Evolutionary conservation across 2,797 vertebrate genomes (phyloP), one percentile per base, ranked within the genome.

Genomic region (Luscinia megarhynchos): DNA sequence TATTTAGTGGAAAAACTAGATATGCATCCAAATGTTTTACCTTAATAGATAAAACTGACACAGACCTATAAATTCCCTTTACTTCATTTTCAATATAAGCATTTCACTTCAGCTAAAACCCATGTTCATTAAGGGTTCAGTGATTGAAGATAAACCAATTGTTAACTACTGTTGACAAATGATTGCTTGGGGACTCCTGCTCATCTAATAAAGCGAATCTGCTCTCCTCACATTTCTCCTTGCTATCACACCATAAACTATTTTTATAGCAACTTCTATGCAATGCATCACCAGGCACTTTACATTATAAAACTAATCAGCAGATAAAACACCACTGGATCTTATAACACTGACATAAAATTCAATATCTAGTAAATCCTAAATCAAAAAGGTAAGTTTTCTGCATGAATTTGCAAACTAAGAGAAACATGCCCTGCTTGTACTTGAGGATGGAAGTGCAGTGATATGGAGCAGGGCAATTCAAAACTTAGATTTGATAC

Each of bases 251-350:
- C 48, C 73, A 93, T 96, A 96, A 97, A 96, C 78, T 41, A 95
- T 66, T 94, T 96, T 96, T 93, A 97, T 84, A 93, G 90, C 79
- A 82, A 53, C 85, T 84, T 62, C 85, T 54, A 34, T 23, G 73
- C 85, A 91, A 87, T 87, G 72, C 90, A 84, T 95, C 87, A 92
- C 36, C 36, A 59, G 67, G 88, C 84, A 91, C 84, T 95, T 89
- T 92, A 94, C 81, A 89, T 88, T 92, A 68, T 85, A 96, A 83
- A 88, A 95, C 77, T 96, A 95, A 97, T 94, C 95, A 95, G 89
- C 70, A 96, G 86, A 93, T 94, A 92, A 95, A 96, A 81, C 75
- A 93, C 67, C 70, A 58, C 69, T 77, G 51, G 73, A 95, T 76
- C 85, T 79, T 86, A 64, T 24, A 93, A 48, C 73, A 32, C 62